Base-by-base conservation (phyloP, 2,113 vertebrate genomes). In the Limanda limanda region DNA sequence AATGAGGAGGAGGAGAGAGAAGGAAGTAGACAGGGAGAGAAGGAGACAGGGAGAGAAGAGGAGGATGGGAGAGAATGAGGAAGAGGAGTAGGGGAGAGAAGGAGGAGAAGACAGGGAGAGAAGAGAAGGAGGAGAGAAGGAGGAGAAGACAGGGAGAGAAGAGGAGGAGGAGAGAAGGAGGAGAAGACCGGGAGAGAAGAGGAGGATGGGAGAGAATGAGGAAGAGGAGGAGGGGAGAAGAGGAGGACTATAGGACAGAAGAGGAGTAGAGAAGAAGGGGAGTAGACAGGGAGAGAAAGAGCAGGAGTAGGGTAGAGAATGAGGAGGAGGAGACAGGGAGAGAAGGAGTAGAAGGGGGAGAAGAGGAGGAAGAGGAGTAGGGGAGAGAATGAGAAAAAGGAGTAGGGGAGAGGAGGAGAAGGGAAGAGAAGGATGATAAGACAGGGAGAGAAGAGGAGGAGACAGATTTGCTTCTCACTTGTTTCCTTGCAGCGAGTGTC, bases 401-500 rank as follows among this genome's bases (percentile, higher is more conserved):
- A 72, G 37, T 54, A 74, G 73, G 37, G 56, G 25, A 25, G 25
- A 25, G 25, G 25, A 25, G 17, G 62, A 74, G 73, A 59, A 7
- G 57, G 52, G n/a, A n/a, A 74, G 73, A n/a, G n/a, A n/a, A n/a
- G n/a, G n/a, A n/a, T n/a, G n/a, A n/a, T n/a, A n/a, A n/a, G n/a
- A n/a, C 79, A 81, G 59, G 35, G 18, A 73, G 24, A 52, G 17
- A 2, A 21, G 25, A n/a, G n/a, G n/a, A n/a, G n/a, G n/a, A n/a
- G n/a, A n/a, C 72, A 5, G 18, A 8, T 70, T 83, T 74, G 23
- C 62, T 35, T 67, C 24, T 25, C 48, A 40, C 31, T 51, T 14
- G 45, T 68, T 13, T 54, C 59, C 63, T 63, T 61, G 71, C 68
- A 65, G 76, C 75, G 69, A 70, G 76, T 86, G 61, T 62, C 58